phyloP scores from a whole-genome alignment of 2,797 vertebrate species.

The Thalassophryne amazonica region DNA sequence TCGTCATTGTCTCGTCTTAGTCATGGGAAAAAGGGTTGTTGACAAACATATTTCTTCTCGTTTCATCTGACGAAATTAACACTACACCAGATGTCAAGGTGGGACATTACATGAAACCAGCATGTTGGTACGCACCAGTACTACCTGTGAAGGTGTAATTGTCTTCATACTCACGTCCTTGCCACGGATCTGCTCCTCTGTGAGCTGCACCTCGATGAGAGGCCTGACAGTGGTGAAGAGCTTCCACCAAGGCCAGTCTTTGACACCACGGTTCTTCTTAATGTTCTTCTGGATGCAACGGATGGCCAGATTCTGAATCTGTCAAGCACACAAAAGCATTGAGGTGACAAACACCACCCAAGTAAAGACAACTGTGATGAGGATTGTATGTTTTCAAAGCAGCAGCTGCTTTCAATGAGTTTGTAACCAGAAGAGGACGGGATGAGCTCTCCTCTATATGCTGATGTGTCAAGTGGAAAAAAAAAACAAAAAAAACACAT shows the following conservation, averaged over 20 bases:
- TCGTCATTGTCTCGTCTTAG: no score
- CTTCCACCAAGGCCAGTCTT: constrained; percentile 97
- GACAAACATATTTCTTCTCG: no score
- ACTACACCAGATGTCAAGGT: no score
- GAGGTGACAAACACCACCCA: neutral
- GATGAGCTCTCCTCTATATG: neutral
- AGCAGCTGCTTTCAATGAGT: neutral
- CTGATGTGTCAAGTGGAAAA: neutral
- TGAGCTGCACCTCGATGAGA: constrained; percentile 93
- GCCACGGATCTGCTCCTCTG: constrained; percentile 92
- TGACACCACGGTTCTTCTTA: constrained; percentile 94
- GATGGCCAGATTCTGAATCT: constrained; percentile 95
- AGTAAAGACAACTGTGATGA: neutral
- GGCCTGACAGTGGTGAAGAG: constrained; percentile 92
- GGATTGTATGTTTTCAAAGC: neutral
- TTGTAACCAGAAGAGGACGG: neutral
- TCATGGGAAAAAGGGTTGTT: no score
- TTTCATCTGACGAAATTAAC: no score
- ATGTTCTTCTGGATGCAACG: constrained; percentile 85
- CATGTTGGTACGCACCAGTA: no score
- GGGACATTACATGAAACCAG: no score
- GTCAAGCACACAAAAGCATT: constrained; percentile 13
- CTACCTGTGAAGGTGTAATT: neutral
- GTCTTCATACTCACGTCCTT: constrained; percentile 82
- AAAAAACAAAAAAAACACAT: neutral